Evolutionary conservation across 2,113 vertebrate genomes (phyloP).

Genomic region (Mixornis gularis): DNA sequence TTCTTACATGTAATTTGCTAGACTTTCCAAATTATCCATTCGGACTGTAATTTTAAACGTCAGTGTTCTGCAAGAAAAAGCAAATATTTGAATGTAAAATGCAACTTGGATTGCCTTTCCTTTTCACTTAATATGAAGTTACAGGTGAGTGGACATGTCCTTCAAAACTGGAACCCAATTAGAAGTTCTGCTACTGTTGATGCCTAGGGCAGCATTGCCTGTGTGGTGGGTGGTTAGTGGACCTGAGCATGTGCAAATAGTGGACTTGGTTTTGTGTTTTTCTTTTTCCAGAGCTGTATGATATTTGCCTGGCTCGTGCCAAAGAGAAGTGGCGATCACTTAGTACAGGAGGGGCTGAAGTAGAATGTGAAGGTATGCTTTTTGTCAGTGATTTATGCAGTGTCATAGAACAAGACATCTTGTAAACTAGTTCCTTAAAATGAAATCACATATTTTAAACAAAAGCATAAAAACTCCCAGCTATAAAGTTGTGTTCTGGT

Average conservation of each 20-base stretch:
- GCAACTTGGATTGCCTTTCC: neutral
- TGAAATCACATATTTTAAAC: neutral
- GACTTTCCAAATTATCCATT: neutral
- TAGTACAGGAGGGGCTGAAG: constrained; percentile 67
- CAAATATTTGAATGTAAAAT: neutral
- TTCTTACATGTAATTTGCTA: neutral
- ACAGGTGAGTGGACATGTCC: neutral
- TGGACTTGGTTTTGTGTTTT: neutral
- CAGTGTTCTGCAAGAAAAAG: neutral
- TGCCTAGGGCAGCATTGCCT: neutral
- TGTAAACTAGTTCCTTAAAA: neutral
- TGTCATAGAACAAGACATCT: neutral
- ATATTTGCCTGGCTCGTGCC: constrained; percentile 88
- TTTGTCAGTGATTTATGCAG: neutral
- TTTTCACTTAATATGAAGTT: neutral
- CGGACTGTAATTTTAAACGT: neutral
- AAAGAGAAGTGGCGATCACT: constrained; percentile 86
- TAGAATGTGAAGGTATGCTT: constrained; percentile 77
- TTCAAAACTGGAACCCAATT: neutral
- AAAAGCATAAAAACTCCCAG: neutral
- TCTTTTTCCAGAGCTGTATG: constrained; percentile 81
- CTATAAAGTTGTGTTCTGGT: neutral
- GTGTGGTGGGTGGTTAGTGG: fast-evolving
- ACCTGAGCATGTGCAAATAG: neutral
- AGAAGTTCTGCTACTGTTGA: neutral